Evolutionary conservation across 2,113 vertebrate species (phyloP).

Genomic region (Opisthocomus hoazin): DNA sequence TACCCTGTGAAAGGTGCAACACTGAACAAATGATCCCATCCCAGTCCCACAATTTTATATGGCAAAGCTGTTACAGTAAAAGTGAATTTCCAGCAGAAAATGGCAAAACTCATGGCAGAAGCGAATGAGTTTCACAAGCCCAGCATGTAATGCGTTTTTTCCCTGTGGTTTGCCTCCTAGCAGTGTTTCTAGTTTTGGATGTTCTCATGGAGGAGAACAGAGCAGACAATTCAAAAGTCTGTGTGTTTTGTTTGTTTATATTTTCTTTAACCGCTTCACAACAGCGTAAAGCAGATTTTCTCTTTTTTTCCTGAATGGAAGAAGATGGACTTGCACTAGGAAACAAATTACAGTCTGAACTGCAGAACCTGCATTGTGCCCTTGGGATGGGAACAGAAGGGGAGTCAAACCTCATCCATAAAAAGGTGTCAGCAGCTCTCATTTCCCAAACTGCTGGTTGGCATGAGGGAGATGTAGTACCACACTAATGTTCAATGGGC

Average conservation of each 20-base stretch:
- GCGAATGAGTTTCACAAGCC: background rate
- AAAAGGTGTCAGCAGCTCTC: background rate
- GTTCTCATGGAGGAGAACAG: background rate
- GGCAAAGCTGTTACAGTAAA: background rate
- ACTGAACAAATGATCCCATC: background rate
- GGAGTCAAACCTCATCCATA: background rate
- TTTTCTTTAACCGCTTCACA: background rate
- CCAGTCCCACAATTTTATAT: background rate
- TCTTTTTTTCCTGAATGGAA: background rate
- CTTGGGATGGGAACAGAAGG: constrained; percentile 3
- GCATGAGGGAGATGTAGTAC: background rate
- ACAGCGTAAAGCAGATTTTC: background rate
- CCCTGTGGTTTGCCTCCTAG: background rate
- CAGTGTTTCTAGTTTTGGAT: no score
- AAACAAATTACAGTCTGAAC: background rate
- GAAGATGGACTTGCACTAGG: background rate
- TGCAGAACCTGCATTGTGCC: background rate
- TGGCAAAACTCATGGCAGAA: background rate
- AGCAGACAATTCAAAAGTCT: background rate
- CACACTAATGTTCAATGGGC: constrained; percentile 19
- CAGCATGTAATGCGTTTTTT: background rate
- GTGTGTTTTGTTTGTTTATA: background rate
- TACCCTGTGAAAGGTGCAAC: background rate
- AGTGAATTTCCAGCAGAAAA: background rate
- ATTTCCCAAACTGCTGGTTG: constrained; percentile 12